Evolutionary conservation across 2,113 vertebrate genomes (phyloP), one percentile per base, ranked within the genome.

Genomic region (Protomyctophum bolini): DNA sequence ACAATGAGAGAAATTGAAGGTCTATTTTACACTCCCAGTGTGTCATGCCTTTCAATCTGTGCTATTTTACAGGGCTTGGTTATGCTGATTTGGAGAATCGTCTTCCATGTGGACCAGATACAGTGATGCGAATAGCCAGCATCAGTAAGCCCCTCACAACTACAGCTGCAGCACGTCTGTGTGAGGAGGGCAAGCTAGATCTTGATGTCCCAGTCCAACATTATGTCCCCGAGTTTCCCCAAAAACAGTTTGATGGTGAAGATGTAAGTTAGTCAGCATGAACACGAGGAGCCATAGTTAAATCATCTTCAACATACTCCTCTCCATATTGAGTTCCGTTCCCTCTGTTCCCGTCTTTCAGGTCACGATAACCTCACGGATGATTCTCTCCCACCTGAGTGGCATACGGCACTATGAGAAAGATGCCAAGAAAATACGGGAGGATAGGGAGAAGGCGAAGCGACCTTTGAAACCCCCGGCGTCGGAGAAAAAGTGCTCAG

Each of bases 371-470:
- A 98, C 97, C 6, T 88, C 95, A 45, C 94, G 97, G 56, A 90
- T 96, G 86, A 77, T 99, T 63, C 91, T 97, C 73, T 99, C 98
- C 48, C 98, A 99, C 66, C 85, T 98, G 77, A 98, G 97, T 86
- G 98, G 98, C 11, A 99, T 99, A 78, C 94, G 97, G 63, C 98
- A 99, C 78, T 99, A 99, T 72, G 98, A 99, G 75, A 99, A 97
- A 83, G 96, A 99, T 69, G 81, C 91, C 69, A 86, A 93, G 69
- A 99, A 97, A 90, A 95, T 98, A 70, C 95, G 91, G 66, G 95
- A 98, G 77, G 93, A 95, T 77, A 92, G 68, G 58, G 91, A 91
- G 51, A 97, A 96, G 79, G 91, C 91, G 1, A 96, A 95, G 72
- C 90, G 87, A 81, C 90, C 88, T 62, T 58, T 92, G n/a, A 95